Evolutionary conservation across 92 coral and sea anemone species (phyloP).

Genomic region (Bergia sp.): DNA sequence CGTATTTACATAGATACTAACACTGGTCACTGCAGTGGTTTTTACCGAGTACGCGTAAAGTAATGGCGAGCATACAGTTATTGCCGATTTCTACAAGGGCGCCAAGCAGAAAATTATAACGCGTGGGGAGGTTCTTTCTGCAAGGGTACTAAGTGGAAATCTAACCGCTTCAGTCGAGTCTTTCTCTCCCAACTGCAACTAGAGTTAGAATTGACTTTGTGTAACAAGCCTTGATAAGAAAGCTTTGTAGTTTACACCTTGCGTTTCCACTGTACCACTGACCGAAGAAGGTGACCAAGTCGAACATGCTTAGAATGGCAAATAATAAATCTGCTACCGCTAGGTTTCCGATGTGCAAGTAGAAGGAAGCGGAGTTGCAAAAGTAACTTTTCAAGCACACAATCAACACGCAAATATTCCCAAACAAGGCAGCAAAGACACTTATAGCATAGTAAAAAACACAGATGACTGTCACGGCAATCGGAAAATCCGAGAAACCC

Average conservation of each 20-base stretch:
- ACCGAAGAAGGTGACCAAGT: background rate
- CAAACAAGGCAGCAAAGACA: background rate
- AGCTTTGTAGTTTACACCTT: slow-evolving; percentile 13
- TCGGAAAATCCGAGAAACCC: background rate
- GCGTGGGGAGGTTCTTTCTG: background rate
- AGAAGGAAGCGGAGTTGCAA: background rate
- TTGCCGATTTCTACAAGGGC: background rate
- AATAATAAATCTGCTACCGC: slow-evolving; percentile 1
- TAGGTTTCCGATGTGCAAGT: slow-evolving; percentile 16
- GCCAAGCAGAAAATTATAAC: background rate
- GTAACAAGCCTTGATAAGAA: slow-evolving; percentile 4
- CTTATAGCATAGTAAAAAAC: background rate
- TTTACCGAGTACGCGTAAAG: slow-evolving; percentile 14
- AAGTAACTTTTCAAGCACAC: background rate
- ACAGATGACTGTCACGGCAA: background rate
- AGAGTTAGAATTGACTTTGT: slow-evolving; percentile 8
- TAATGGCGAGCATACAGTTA: background rate
- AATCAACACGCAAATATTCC: background rate
- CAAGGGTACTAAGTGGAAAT: background rate
- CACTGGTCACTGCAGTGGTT: background rate
- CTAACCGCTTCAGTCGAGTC: background rate
- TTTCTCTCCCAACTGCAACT: background rate
- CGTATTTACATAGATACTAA: background rate
- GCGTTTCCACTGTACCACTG: slow-evolving; percentile 5
- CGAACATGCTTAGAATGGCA: slow-evolving; percentile 15